These are phyloP conservation scores for Belgica antarctica DNA, from an alignment of 2,888 invertebrate genomes.

Conservation along the genomic window DNA sequence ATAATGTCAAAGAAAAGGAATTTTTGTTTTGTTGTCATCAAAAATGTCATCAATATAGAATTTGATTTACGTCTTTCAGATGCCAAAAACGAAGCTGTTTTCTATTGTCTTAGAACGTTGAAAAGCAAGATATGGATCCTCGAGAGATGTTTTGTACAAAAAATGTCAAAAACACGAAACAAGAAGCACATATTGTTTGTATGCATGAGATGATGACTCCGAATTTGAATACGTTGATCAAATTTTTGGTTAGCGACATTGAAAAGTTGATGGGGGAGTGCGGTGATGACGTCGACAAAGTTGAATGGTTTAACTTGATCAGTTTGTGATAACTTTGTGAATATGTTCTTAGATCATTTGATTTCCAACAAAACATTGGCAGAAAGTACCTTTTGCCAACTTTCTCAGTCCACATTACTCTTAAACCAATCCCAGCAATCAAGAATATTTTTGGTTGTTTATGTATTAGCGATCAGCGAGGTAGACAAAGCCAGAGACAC, in stretches of 20 bases:
- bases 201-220: slow-evolving; percentile 30
- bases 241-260: no score
- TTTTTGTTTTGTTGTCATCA: slow-evolving; percentile 39
- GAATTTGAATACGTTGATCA: slow-evolving; percentile 41
- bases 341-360: no score
- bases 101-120: not conserved
- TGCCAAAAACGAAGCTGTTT: slow-evolving; percentile 4
- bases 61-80: slow-evolving; percentile 41
- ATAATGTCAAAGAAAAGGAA: no score
- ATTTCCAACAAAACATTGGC: no score
- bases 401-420: no score
- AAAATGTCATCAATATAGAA: slow-evolving; percentile 40
- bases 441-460: not conserved
- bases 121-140: not conserved
- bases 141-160: not conserved
- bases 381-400: not conserved
- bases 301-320: no score
- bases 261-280: no score
- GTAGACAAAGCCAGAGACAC: no score
- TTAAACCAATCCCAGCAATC: no score
- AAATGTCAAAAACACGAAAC: not conserved
- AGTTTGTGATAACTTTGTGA: no score
- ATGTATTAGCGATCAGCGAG: not conserved
- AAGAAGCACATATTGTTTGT: slow-evolving; percentile 1
- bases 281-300: no score